A percentile compares a stretch with the other conserved stretches of the same genome.
phyloP scores from a whole-genome alignment of 2,113 vertebrate genomes.

The Anoplopoma fimbria region DNA sequence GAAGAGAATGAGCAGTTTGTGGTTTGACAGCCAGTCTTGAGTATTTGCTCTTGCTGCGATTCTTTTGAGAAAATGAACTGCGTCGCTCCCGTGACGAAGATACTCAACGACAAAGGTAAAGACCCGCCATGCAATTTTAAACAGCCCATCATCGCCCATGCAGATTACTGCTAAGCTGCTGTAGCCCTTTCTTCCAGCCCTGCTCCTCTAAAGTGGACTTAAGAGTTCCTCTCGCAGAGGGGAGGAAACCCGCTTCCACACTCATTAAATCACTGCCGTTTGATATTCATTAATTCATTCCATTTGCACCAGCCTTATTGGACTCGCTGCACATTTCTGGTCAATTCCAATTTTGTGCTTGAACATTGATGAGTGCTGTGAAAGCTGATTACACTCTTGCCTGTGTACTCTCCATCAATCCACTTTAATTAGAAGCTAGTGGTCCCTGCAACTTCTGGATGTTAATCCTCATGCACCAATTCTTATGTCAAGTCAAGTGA shows the following conservation, averaged over 20 bases:
- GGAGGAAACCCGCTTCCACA: constrained; percentile 41
- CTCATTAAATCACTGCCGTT: constrained; percentile 64
- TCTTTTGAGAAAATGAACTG: constrained; percentile 43
- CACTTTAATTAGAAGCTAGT: constrained; percentile 63
- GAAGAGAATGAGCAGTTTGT: neutral
- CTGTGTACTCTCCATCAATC: constrained; percentile 50
- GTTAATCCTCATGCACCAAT: constrained; percentile 35
- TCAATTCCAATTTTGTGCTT: constrained; percentile 50
- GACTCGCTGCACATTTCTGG: constrained; percentile 48
- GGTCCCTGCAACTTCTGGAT: constrained; percentile 33
- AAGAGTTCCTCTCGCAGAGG: constrained; percentile 17
- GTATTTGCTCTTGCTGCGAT: constrained; percentile 33
- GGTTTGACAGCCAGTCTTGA: neutral
- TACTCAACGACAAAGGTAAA: constrained; percentile 69
- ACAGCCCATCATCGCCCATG: constrained; percentile 64
- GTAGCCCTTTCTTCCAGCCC: constrained; percentile 58
- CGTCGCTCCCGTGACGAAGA: constrained; percentile 28
- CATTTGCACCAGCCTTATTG: constrained; percentile 53
- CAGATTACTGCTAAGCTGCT: constrained; percentile 75
- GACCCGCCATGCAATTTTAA: constrained; percentile 74
- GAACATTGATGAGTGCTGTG: constrained; percentile 48
- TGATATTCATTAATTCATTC: constrained; percentile 72
- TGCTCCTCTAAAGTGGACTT: constrained; percentile 66
- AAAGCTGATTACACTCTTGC: constrained; percentile 56
- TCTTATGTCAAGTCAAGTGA: constrained; percentile 27